Evolutionary conservation across 2,113 vertebrate genomes (phyloP).

Genomic region (Oreochromis tanganicae): DNA sequence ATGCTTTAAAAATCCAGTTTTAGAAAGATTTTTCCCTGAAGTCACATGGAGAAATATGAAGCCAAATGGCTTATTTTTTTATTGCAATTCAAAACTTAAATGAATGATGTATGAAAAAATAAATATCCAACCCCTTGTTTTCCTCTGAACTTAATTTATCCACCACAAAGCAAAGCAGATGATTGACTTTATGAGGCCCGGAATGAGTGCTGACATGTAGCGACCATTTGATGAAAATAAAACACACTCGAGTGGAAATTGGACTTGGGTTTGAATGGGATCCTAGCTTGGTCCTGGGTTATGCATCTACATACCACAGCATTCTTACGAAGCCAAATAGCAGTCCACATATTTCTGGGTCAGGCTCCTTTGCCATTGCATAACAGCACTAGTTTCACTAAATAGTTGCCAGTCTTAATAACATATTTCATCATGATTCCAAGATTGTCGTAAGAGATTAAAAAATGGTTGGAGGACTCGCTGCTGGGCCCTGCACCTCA

Average conservation of each 20-base stretch:
- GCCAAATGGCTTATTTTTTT: not conserved
- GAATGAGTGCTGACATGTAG: not conserved
- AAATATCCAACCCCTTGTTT: not conserved
- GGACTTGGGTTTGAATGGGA: slow-evolving; percentile 10
- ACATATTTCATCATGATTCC: slow-evolving; percentile 13
- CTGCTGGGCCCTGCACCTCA: not conserved
- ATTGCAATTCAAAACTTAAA: not conserved
- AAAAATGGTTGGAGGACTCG: not conserved
- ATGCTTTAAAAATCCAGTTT: not conserved
- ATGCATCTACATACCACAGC: slow-evolving; percentile 4
- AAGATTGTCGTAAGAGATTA: not conserved
- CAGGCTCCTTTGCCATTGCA: slow-evolving; percentile 34
- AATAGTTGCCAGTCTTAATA: slow-evolving; percentile 16
- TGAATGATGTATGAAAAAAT: not conserved
- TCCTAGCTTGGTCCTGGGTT: not conserved
- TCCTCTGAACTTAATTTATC: not conserved
- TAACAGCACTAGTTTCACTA: slow-evolving; percentile 30
- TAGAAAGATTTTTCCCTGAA: not conserved
- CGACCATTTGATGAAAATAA: slow-evolving; percentile 7
- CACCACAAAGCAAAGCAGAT: not conserved
- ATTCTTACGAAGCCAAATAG: slow-evolving; percentile 21
- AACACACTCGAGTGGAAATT: slow-evolving; percentile 19
- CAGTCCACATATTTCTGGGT: slow-evolving; percentile 44
- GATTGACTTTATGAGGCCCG: not conserved
- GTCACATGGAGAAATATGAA: not conserved